Evolutionary conservation across 1,140 invertebrate species (phyloP), one percentile per base, ranked within the genome.

Genomic region (Diuraphis noxia): DNA sequence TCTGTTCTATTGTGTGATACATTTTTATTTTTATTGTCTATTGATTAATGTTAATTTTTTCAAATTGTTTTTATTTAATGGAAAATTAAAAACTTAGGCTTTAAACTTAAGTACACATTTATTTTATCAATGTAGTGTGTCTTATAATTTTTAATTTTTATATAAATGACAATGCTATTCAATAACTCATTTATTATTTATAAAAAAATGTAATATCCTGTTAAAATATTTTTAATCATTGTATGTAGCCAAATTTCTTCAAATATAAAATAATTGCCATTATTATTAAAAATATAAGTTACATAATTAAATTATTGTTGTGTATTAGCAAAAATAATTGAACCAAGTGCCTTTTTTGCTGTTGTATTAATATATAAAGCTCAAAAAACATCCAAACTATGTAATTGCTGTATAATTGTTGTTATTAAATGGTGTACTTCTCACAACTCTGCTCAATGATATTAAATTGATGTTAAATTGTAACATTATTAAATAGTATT

Each of bases 41-140:
- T 82, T 82, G 1, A 82, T 41, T 41, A 82, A 41, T 13, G 56
- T 72, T 72, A n/a, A 56, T 56, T n/a, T 72, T 72, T n/a, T 84
- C 10, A 41, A 43, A 81, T 81, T 38, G 79, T 79, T 43, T 84
- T 85, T 84, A 43, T 84, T n/a, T 84, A n/a, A 85, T 85, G 34
- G 41, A 30, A 1, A 84, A 84, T 43, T 13, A 43, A 85, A 34
- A 46, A 85, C 2, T 41, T 38, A 41, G 23, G 10, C 13, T 72
- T 72, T n/a, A 34, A 30, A n/a, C 13, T 82, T 30, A 21, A 6
- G 2, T 86, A 23, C 1, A 52, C 34, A 52, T 38, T 86, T 30
- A 56, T 38, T 38, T 52, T 49, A 30, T 82, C 30, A 41, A 34
- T 84, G 23, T 1, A 85, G 8, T 30, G 23, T 36, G 46, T 36